Evolutionary conservation across 1,140 invertebrate genomes (phyloP), one percentile per base, ranked within the genome.

Genomic region (Bombus waltoni): DNA sequence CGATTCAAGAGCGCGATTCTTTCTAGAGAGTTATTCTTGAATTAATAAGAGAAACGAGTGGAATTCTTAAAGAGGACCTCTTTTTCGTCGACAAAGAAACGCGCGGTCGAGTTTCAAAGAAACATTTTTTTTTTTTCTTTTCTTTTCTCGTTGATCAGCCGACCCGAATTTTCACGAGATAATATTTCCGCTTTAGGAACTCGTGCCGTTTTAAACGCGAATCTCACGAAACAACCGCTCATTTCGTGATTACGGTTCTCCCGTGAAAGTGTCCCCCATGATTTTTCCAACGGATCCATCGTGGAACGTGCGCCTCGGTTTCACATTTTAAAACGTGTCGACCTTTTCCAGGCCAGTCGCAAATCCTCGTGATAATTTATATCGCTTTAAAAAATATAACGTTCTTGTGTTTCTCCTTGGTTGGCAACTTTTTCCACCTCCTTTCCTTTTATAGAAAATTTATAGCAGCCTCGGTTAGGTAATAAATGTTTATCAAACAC

Each of bases 1-100:
- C 10, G 11, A 62, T 65, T 83, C 65, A 68, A 70, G 38, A n/a
- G 53, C 6, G 35, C 28, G 65, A 71, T 80, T 84, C 75, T 85
- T 79, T 42, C 25, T 22, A 53, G 76, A 53, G 68, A 66, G 53
- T 72, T 85, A 72, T 85, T 62, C 76, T 80, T 53, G 76, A 85
- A 85, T 85, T 85, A 79, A 85, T 85, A 79, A 85, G 76, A 62
- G 59, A 74, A 81, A 85, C 77, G 70, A 35, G 35, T 68, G 71
- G 59, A 38, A 81, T 81, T 81, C 81, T 72, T 66, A 85, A 81
- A 35, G 70, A 35, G 68, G 57, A 53, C 57, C 42, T 32, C 59
- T 81, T 35, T 22, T 11, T 28, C 32, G 4, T 8, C n/a, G 53
- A 81, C 83, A 81, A 81, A 85, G 78, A 65, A 42, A 35, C 74